Conservation (phyloP, 2,113 vertebrate genomes). For the Talpa occidentalis region DNA sequence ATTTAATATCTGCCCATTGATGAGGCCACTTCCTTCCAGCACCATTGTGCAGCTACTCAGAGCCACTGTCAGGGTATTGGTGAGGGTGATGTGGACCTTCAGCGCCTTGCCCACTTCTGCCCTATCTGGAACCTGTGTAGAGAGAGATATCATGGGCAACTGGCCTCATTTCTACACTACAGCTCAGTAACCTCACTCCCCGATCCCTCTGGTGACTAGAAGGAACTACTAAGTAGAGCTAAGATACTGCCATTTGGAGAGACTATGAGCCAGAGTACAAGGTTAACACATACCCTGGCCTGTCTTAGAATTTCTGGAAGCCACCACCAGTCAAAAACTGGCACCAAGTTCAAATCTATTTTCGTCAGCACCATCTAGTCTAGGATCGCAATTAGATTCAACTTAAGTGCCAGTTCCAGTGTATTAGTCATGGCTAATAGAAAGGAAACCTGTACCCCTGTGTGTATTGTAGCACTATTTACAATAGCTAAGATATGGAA, state of each 20-base stretch:
- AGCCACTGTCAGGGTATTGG: constrained; percentile 63
- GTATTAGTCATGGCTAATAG: not conserved
- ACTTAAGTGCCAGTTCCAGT: not conserved
- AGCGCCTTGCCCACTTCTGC: constrained; percentile 64
- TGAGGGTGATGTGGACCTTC: constrained; percentile 61
- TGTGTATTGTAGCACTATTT: too few relatives aligned
- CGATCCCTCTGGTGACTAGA: not conserved
- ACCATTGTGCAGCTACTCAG: constrained; percentile 64
- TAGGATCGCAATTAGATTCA: not conserved
- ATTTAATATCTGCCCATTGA: constrained; percentile 57
- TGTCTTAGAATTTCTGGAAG: not conserved
- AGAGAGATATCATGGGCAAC: not conserved
- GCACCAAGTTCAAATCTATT: not conserved
- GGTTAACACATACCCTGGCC: not conserved
- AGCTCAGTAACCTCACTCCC: not conserved
- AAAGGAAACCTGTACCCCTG: not conserved
- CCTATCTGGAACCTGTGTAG: constrained; percentile 58
- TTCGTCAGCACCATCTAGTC: not conserved
- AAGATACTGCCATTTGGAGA: not conserved
- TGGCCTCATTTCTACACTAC: not conserved
- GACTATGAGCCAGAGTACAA: not conserved
- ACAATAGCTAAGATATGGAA: too few relatives aligned
- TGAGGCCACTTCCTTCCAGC: constrained; percentile 78
- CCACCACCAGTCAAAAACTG: not conserved
- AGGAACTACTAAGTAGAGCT: not conserved